A percentile compares a stretch with the other conserved stretches of the same genome.
These are phyloP conservation scores for Zaprionus vittiger DNA, from an alignment of 1,140 invertebrate species.

Conservation along the genomic window DNA sequence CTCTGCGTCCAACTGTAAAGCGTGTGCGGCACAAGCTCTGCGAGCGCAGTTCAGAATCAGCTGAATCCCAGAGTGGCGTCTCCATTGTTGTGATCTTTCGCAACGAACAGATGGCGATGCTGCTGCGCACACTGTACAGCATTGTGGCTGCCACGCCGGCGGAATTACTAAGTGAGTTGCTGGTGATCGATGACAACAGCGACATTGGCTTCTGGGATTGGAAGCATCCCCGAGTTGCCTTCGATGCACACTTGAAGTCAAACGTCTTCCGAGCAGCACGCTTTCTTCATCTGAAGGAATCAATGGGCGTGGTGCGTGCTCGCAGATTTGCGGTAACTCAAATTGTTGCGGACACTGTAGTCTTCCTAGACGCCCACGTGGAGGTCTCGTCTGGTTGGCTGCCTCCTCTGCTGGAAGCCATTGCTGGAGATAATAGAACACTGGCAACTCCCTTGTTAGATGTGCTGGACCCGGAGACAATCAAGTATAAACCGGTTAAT, in stretches of 20 bases:
- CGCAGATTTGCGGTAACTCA: slow-evolving; percentile 91
- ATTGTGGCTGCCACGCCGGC: slow-evolving; percentile 86
- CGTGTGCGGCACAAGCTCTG: slow-evolving; percentile 34
- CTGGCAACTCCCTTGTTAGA: slow-evolving; percentile 96
- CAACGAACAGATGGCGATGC: slow-evolving; percentile 94
- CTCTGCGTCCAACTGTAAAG: neutral
- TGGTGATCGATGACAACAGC: slow-evolving; percentile 95
- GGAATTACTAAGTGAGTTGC: slow-evolving; percentile 92
- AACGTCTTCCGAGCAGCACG: slow-evolving; percentile 82
- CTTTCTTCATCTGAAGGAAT: slow-evolving; percentile 88
- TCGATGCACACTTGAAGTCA: slow-evolving; percentile 86
- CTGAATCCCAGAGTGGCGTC: neutral
- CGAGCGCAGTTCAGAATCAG: neutral
- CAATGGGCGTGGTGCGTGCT: slow-evolving; percentile 94
- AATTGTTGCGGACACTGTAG: slow-evolving; percentile 91
- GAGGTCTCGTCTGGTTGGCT: slow-evolving; percentile 94
- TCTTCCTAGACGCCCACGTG: slow-evolving; percentile 96
- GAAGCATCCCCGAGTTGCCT: slow-evolving; percentile 83
- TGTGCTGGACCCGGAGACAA: slow-evolving; percentile 37
- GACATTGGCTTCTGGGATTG: slow-evolving; percentile 83
- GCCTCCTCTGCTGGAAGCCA: slow-evolving; percentile 89
- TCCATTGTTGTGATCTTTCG: slow-evolving; percentile 95
- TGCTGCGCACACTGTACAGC: slow-evolving; percentile 92
- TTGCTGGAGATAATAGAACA: slow-evolving; percentile 87
- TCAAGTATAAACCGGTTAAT: slow-evolving; percentile 22